Percentiles rank a stretch among this genome's conserved stretches.
Conservation (phyloP, 2,888 invertebrate species). For the Drosophila siamana region DNA sequence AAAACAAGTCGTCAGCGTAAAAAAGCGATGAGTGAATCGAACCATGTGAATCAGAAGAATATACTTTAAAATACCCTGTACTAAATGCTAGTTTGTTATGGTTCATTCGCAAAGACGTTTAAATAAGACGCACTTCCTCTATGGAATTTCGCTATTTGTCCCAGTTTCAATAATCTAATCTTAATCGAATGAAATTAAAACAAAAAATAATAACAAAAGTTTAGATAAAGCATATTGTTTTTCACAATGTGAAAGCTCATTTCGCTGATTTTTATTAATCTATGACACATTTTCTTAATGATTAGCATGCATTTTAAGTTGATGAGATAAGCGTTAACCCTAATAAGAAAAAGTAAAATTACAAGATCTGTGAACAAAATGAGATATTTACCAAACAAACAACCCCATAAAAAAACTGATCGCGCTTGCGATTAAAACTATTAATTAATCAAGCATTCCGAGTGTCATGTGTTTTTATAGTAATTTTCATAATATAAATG, state of each 20-base stretch:
- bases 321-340: not conserved
- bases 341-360: not conserved
- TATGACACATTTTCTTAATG: constrained; percentile 1
- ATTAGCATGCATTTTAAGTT: not conserved
- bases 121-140: constrained; percentile 28
- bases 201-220: not conserved
- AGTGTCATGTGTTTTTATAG: constrained; percentile 3
- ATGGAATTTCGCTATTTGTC: constrained; percentile 38
- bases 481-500: constrained; percentile 6
- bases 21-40: constrained; percentile 8
- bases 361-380: not conserved
- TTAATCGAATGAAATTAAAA: constrained; percentile 3
- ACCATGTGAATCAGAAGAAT: constrained; percentile 8
- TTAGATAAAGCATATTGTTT: not conserved
- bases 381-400: not conserved
- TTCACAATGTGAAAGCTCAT: constrained; percentile 1
- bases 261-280: constrained; percentile 11
- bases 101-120: constrained; percentile 8
- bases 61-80: constrained; percentile 21
- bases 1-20: constrained; percentile 30
- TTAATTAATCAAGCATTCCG: constrained; percentile 1
- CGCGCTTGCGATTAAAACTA: not conserved
- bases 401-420: not conserved
- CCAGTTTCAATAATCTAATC: constrained; percentile 46
- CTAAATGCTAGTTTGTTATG: constrained; percentile 9